Evolutionary conservation across 2,888 invertebrate genomes (phyloP), one percentile per base, ranked within the genome.

Genomic region (Lymantria dispar): DNA sequence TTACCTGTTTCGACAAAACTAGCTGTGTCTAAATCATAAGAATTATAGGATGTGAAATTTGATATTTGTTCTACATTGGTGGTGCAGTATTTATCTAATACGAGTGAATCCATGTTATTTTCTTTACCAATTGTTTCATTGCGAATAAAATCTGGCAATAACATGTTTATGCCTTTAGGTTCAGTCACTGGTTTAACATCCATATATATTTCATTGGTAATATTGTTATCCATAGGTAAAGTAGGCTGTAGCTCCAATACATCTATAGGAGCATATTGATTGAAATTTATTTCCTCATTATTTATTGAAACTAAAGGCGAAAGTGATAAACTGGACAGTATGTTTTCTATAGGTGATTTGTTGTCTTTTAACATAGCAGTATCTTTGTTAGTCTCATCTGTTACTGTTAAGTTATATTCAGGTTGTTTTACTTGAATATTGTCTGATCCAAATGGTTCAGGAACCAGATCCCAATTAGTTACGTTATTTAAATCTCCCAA

Each of bases 271-370:
- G 45, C 42, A 29, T 10, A 29, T 8, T n/a, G 22, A 29, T 8
- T 29, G n/a, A 29, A 7, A 29, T 12, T 10, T 11, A 7, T 22
- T 29, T 41, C 37, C 0, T 40, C 48, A 38, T 13, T 33, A 14
- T 48, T 52, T 39, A 29, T 8, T 22, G 45, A 8, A n/a, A 48
- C 43, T 14, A 48, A 43, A 30, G 39, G 39, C 45, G 45, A 31
- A 11, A 48, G 5, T 13, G 52, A 42, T 29, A 52, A 14, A 48
- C 39, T 37, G 29, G 47, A 45, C 10, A 52, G 33, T 14, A 41
- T 22, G 22, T 37, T 45, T 41, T 45, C 52, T 37, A 52, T 42
- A 12, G 44, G 37, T 12, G 48, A 5, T 22, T 48, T 36, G 14
- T 48, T 30, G 22, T 54, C 44, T 39, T 43, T 48, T 14, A 30